These are phyloP conservation scores for Clitarchus hookeri DNA, from an alignment of 2,888 invertebrate genomes.

Conservation along the genomic window DNA sequence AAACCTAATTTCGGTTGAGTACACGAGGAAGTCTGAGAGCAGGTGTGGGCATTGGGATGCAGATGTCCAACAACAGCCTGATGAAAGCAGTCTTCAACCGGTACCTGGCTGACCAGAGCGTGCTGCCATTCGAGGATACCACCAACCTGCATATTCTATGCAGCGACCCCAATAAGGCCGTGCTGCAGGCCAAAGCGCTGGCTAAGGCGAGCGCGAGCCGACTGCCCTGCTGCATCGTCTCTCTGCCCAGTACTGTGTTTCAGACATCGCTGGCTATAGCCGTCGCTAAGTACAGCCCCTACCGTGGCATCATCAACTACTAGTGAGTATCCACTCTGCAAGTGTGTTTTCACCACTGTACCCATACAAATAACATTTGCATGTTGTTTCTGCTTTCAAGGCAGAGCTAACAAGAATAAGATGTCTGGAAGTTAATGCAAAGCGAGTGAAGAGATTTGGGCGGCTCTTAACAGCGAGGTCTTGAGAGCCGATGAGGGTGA, in stretches of 20 bases:
- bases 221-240: background rate
- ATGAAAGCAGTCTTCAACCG: background rate
- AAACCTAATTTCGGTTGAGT: background rate
- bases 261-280: background rate
- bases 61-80: constrained; percentile 1
- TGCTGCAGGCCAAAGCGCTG: background rate
- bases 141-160: background rate
- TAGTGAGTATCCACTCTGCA: background rate
- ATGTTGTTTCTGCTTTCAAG: too few species aligned
- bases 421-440: too few species aligned
- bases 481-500: too few species aligned
- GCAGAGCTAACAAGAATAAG: too few species aligned
- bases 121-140: background rate
- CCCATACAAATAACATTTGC: too few species aligned
- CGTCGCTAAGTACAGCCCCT: background rate
- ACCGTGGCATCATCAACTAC: constrained; percentile 3
- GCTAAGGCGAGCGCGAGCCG: background rate
- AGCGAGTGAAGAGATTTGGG: too few species aligned
- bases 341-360: too few species aligned
- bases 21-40: background rate
- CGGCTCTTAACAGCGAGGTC: too few species aligned
- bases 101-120: background rate
- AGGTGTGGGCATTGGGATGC: background rate
- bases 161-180: background rate
- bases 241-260: background rate